Conservation (phyloP, 2,113 vertebrate genomes). For the Gasterosteus nipponicus region DNA sequence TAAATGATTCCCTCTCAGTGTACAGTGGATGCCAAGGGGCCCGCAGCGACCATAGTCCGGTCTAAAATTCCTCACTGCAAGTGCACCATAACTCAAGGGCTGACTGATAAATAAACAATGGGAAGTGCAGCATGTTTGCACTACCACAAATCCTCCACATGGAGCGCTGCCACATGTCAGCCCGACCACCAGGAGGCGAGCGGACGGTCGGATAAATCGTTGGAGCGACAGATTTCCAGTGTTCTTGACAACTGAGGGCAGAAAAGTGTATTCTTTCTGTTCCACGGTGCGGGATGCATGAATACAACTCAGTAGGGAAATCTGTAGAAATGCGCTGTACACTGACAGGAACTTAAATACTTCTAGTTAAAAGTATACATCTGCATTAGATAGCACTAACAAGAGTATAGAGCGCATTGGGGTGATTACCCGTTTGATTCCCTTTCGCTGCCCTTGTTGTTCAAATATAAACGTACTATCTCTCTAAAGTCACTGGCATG, state of each 20-base stretch:
- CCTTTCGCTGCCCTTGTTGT: neutral
- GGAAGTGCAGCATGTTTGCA: conserved; percentile 62
- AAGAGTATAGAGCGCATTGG: neutral
- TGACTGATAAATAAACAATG: conserved; percentile 83
- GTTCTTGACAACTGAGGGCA: neutral
- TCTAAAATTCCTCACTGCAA: conserved; percentile 81
- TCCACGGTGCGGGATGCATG: neutral
- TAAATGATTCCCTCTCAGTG: conserved; percentile 82
- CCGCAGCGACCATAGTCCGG: conserved; percentile 77
- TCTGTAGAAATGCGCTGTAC: neutral
- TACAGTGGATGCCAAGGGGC: conserved; percentile 80
- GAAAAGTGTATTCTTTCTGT: neutral
- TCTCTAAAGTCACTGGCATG: neutral
- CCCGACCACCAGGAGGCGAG: conserved; percentile 14
- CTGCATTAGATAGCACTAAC: neutral
- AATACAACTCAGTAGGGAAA: neutral
- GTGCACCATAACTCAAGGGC: conserved; percentile 76
- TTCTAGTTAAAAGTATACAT: neutral
- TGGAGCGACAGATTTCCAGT: neutral
- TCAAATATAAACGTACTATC: neutral
- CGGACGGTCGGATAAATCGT: neutral
- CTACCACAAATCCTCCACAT: conserved; percentile 65
- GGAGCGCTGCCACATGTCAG: conserved; percentile 56
- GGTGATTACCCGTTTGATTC: neutral
- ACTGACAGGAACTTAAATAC: neutral